Base-by-base conservation (phyloP, 2,888 invertebrate genomes). In the Spodoptera exigua region DNA sequence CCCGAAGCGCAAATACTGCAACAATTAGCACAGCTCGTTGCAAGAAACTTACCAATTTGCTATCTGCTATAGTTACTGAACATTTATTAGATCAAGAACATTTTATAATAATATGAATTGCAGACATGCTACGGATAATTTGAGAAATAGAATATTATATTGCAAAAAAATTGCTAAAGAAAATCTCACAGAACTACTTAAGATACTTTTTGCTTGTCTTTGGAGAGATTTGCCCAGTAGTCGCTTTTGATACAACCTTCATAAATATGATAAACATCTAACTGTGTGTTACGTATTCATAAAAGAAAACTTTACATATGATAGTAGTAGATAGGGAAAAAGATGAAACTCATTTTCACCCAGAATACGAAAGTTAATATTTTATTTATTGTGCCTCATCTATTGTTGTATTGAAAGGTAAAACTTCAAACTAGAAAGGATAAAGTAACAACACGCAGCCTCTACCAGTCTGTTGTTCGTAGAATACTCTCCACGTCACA, bases 241-340 rank as follows among this genome's bases (percentile, higher is more conserved):
- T 70, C 68, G 64, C 70, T 62, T 77, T 67, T 73, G 73, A 70
- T 73, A 70, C 58, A 57, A 75, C 70, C 66, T 77, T 78, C 67
- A 77, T 77, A 78, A 78, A 78, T 77, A 77, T 77, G 76, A 75
- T 73, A 75, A 78, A 77, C 73, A 78, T 78, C 64, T 65, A 69
- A 74, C 62, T 72, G 61, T 56, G 66, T 69, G 64, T 71, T 77
- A 76, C 55, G 76, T 78, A 78, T 77, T 77, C 78, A 69, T 76
- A 78, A 77, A 78, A 76, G 78, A 65, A 64, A 69, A 56, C 52
- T 76, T 76, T 74, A 76, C 73, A 73, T 75, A 59, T 21, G 65
- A 67, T 63, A 59, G 44, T 46, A 51, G 43, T 35, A 65, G 43
- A 58, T 40, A 56, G 48, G 46, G 43, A 47, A 47, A 59, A 61